phyloP scores from a whole-genome alignment of 2,888 invertebrate species.

The Lycocerus yunnanus region DNA sequence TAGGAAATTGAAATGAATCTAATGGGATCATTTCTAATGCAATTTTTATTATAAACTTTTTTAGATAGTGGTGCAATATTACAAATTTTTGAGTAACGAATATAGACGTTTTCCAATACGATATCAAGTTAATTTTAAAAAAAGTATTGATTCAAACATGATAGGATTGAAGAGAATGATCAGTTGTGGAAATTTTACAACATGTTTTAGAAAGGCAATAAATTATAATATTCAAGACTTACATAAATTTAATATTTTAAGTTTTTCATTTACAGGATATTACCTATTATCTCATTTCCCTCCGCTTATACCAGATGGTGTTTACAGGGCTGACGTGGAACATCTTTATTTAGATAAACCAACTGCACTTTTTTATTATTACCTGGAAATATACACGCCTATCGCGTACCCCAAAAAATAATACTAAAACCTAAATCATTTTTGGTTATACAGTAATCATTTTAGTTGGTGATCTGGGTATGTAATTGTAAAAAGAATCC shows the following conservation, averaged over 20 bases:
- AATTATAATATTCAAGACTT: neutral
- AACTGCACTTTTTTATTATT: neutral
- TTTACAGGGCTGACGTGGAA: neutral
- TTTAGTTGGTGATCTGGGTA: too few relatives aligned
- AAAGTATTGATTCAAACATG: neutral
- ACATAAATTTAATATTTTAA: neutral
- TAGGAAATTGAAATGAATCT: too few relatives aligned
- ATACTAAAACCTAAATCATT: too few relatives aligned
- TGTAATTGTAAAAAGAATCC: too few relatives aligned
- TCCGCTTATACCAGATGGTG: neutral
- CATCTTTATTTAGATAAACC: neutral
- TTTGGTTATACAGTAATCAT: too few relatives aligned
- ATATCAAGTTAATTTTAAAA: neutral
- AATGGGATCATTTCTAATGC: too few relatives aligned
- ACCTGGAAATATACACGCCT: neutral
- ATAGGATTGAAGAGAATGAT: neutral
- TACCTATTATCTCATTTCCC: neutral
- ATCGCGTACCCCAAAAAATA: neutral
- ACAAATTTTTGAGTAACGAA: neutral
- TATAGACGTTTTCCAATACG: neutral
- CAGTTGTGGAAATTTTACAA: neutral
- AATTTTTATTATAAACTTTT: neutral
- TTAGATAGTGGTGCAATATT: neutral
- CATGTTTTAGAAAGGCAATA: neutral
- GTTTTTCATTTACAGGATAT: neutral